Conservation (phyloP, 2,113 vertebrate genomes). For the Genyomyrus donnyi region DNA sequence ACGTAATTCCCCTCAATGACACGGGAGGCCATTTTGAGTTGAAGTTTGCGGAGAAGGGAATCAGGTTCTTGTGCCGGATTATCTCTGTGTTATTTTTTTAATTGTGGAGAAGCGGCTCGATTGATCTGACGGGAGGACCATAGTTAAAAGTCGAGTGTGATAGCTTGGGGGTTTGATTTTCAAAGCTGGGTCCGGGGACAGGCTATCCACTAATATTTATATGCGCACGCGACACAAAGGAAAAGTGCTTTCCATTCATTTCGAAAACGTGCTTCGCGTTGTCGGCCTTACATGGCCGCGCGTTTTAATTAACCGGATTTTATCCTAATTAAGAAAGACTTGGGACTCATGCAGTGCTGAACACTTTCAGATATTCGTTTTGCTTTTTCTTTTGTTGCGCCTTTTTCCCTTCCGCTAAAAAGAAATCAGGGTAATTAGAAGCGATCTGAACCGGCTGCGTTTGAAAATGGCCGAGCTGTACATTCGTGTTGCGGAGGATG, state of each 20-base stretch:
- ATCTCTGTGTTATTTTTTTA: background rate
- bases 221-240: slow-evolving; percentile 7
- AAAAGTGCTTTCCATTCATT: slow-evolving; percentile 49
- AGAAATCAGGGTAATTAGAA: background rate
- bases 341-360: background rate
- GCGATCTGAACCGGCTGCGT: background rate
- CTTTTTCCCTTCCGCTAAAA: background rate
- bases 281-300: slow-evolving; percentile 29
- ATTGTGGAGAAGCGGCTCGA: background rate
- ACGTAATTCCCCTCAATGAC: slow-evolving; percentile 47
- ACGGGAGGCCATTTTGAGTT: slow-evolving; percentile 66
- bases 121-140: background rate
- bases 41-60: slow-evolving; percentile 44
- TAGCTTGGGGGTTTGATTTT: background rate
- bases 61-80: slow-evolving; percentile 25
- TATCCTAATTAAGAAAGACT: background rate
- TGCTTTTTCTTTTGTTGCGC: background rate
- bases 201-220: background rate
- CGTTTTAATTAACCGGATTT: background rate
- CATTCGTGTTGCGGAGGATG: slow-evolving; percentile 94
- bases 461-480: slow-evolving; percentile 72
- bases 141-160: background rate
- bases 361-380: background rate
- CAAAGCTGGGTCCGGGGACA: background rate
- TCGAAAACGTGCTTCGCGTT: slow-evolving; percentile 31